Base-by-base conservation (phyloP, 2,113 vertebrate genomes). In the Tetraodon nigroviridis region DNA sequence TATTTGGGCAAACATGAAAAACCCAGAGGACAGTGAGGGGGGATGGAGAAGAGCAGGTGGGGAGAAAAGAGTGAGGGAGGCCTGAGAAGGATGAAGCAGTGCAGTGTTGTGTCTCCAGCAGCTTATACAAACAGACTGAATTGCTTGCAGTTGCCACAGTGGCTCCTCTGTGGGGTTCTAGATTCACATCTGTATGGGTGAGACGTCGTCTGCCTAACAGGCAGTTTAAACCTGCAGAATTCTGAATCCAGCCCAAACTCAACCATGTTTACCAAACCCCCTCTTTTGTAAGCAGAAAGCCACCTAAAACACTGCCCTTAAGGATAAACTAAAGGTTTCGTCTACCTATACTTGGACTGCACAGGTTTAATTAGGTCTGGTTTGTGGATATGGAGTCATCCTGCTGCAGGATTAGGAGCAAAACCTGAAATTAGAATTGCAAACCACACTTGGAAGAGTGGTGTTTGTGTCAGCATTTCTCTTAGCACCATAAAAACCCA, bases 91-190 rank as follows among this genome's bases (percentile, higher is more conserved):
- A 84, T 85, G 82, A 87, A 85, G 86, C 69, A 69, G 58, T 70
- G 67, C 76, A 79, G 81, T 84, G 79, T 81, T 44, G 76, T 70
- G 44, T 68, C 75, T 73, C 55, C 69, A 75, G 78, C 72, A 58
- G 74, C 15, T 19, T 76, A 58, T 49, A 73, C 74, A 75, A 78
- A 71, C 51, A 19, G 61, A 81, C 64, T 77, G 65, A 72, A 69
- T 68, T 56, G 61, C 73, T 65, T 78, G 78, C 76, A 48, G 67
- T 56, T 61, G 68, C 73, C 84, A 83, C 78, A 78, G 71, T 16
- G 79, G 79, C 73, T 62, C 64, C 65, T 78, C 75, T 63, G 52
- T 74, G 55, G 57, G 50, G 45, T 54, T 69, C 46, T 21, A 64
- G 40, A 65, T 58, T 16, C 51, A 55, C 67, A 79, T 76, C 67